phyloP scores from a whole-genome alignment of 2,888 invertebrate species.

The Blastobasis adustella region DNA sequence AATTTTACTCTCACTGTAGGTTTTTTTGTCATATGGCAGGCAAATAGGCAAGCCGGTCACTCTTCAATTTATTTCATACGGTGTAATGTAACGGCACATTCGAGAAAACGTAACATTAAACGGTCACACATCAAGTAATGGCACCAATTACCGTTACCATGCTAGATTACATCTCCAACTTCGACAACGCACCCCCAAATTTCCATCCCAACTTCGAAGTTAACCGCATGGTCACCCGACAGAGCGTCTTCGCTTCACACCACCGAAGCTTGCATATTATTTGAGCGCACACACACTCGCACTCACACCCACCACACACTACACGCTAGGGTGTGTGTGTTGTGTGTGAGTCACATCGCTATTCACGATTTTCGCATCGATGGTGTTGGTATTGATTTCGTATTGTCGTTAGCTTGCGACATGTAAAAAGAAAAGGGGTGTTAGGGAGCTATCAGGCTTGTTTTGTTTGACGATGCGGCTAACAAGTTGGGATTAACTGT shows the following conservation, averaged over 20 bases:
- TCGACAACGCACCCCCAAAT: not conserved
- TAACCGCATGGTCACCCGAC: conserved; percentile 37
- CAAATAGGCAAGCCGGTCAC: no score
- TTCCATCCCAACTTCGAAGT: no score
- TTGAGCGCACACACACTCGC: conserved; percentile 42
- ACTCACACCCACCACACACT: conserved; percentile 7
- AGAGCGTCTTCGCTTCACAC: conserved; percentile 57
- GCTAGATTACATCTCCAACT: not conserved
- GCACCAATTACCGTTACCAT: not conserved
- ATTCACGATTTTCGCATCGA: conserved; percentile 73
- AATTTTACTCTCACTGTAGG: no score
- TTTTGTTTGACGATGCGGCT: not conserved
- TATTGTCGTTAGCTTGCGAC: conserved; percentile 72
- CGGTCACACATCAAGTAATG: not conserved
- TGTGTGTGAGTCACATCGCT: conserved; percentile 46
- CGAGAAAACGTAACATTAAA: no score
- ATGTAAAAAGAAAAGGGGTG: conserved; percentile 72
- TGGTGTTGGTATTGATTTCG: conserved; percentile 74
- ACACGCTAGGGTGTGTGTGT: conserved; percentile 5
- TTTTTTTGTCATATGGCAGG: no score
- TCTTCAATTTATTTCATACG: no score
- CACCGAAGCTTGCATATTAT: conserved; percentile 65
- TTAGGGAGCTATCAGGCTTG: conserved; percentile 43
- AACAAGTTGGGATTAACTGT: not conserved
- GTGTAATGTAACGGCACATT: no score